phyloP scores from a whole-genome alignment of 2,113 vertebrate genomes.

The Telmatochromis bifrenatus region DNA sequence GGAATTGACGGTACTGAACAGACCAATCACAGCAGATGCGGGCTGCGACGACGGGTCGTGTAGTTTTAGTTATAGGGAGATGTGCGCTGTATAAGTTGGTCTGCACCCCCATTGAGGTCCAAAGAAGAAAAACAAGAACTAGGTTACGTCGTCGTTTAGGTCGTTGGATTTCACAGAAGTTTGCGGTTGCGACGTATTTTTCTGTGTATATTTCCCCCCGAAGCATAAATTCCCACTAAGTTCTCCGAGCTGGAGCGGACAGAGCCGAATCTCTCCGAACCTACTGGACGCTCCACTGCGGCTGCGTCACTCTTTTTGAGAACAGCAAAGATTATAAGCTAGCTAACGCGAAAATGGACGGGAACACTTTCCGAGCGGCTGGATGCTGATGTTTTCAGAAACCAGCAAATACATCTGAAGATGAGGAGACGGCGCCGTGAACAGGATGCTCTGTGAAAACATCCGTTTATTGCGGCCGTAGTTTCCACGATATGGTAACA shows the following conservation, averaged over 20 bases:
- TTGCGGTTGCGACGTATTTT: not conserved
- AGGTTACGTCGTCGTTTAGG: not conserved
- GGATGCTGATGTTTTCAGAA: not conserved
- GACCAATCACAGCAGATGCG: not conserved
- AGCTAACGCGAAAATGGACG: constrained; percentile 25
- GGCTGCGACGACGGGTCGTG: not conserved
- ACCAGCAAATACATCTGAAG: not conserved
- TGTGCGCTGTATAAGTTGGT: not conserved
- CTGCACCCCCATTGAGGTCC: not conserved
- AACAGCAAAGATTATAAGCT: constrained; percentile 49
- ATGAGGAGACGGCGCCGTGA: not conserved
- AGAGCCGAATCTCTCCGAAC: constrained; percentile 46
- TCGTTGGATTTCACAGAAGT: not conserved
- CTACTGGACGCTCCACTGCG: constrained; percentile 29
- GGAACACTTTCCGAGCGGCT: not conserved
- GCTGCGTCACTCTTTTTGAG: constrained; percentile 56
- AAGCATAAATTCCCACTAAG: not conserved
- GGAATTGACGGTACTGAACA: not conserved
- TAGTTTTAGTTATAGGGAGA: not conserved
- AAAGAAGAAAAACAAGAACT: not conserved
- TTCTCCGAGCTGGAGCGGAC: constrained; percentile 5
- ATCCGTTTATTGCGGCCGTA: not conserved
- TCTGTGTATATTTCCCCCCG: not conserved
- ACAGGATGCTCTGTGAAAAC: not conserved
- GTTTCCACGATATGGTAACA: not conserved